Conservation (phyloP, 1,140 invertebrate species). For the Akabosia matsudoensis region DNA sequence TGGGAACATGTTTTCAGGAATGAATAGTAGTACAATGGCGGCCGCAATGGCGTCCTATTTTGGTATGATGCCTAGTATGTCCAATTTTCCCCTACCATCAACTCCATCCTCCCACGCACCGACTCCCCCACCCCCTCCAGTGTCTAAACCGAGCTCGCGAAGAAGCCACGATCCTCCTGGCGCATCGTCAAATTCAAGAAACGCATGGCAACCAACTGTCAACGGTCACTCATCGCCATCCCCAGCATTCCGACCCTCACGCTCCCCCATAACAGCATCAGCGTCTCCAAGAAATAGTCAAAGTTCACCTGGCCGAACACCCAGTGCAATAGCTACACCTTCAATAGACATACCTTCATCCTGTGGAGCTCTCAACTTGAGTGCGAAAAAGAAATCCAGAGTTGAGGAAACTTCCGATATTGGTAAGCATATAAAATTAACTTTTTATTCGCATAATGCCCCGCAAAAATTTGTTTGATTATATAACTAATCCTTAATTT, state of each 20-base stretch:
- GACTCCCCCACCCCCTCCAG: background rate
- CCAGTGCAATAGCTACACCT: constrained; percentile 6
- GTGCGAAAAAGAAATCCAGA: background rate
- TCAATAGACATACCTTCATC: background rate
- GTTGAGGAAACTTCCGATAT: background rate
- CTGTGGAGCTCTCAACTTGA: constrained; percentile 17
- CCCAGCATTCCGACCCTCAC: background rate
- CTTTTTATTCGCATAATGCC: background rate
- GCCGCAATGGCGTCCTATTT: constrained; percentile 31
- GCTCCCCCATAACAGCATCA: background rate
- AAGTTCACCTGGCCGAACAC: background rate
- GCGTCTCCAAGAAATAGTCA: background rate
- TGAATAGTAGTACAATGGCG: constrained; percentile 2
- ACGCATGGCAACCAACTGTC: background rate
- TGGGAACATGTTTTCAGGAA: constrained; percentile 20
- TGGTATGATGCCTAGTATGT: background rate
- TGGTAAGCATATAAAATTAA: background rate
- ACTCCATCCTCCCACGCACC: background rate
- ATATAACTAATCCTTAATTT: constrained; percentile 2
- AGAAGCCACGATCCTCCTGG: background rate
- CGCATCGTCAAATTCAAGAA: background rate
- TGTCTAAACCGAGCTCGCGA: background rate
- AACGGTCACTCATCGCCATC: background rate
- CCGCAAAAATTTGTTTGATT: background rate
- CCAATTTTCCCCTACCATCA: background rate